Base-by-base conservation (phyloP, 2,888 invertebrate species). In the Nycteola revayana region DNA sequence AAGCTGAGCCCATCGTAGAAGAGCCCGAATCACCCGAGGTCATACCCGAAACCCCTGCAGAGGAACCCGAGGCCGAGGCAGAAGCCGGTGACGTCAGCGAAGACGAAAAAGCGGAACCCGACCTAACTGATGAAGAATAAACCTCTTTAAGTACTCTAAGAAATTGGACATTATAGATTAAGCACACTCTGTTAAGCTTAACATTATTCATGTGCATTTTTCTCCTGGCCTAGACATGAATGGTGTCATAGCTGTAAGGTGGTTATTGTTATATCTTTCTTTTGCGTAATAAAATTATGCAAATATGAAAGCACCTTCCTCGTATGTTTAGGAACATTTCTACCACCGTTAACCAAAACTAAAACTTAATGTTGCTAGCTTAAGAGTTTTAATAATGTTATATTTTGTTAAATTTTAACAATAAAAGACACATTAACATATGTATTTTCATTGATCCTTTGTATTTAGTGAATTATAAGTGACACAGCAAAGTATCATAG, bases 51-150 rank as follows among this genome's bases (percentile, higher is more conserved):
- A 69, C 67, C 7, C 56, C 61, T n/a, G 40, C 27, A 10, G 69
- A 49, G n/a, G 76, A 74, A 10, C 25, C 42, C 2, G 75, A 75
- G 9, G 72, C 60, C n/a, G 75, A 66, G n/a, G 63, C 43, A 4
- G 72, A 64, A 25, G 74, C 66, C 11, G 56, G 32, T 10, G 90
- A 89, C 36, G 74, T 67, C 51, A 87, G 87, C 49, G 88, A 87
- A 49, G 86, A 87, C 41, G 89, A 89, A 49, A 71, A 78, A 63
- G 89, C 83, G 6, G 90, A 87, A 59, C 89, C 85, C 6, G 90
- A 89, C 52, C 79, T 88, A 41, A 89, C 86, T n/a, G 89, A 88
- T 40, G 89, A 88, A 60, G 89, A 89, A 80, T 88, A 86, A 77
- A 44, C 36, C 39, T 37, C 28, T 8, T 29, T 44, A 46, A 31